Evolutionary conservation across 1,140 invertebrate genomes (phyloP).

Genomic region (Nephotettix cincticeps): DNA sequence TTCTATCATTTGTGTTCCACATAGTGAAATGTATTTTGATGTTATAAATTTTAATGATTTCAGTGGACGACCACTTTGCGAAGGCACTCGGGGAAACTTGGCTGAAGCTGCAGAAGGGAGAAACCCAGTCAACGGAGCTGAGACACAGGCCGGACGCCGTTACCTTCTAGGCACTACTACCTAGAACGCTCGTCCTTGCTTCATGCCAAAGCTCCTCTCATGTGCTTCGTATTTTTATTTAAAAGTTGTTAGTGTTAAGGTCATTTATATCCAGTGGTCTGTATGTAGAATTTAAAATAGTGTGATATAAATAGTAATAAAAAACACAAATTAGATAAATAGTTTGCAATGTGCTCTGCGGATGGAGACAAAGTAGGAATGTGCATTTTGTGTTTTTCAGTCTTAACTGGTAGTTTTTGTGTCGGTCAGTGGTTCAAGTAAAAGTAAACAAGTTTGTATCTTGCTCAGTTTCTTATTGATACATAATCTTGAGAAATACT

Average conservation of each 20-base stretch:
- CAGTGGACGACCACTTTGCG: constrained; percentile 94
- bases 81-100: constrained; percentile 94
- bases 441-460: too few species aligned
- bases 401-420: too few species aligned
- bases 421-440: too few species aligned
- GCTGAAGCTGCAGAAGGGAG: constrained; percentile 68
- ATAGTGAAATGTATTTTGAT: constrained; percentile 6
- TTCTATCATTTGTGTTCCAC: too few species aligned
- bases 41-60: too few species aligned
- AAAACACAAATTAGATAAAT: too few species aligned
- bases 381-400: too few species aligned
- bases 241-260: neutral
- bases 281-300: neutral
- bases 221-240: neutral
- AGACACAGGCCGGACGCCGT: neutral
- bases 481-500: too few species aligned
- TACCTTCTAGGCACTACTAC: too few species aligned
- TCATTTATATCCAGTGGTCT: neutral
- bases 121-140: constrained; percentile 1
- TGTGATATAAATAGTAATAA: neutral
- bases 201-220: neutral
- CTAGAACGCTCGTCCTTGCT: neutral
- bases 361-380: too few species aligned
- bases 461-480: too few species aligned
- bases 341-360: too few species aligned